phyloP scores from a whole-genome alignment of 37 sponge, comb jelly and placozoan genomes.

The Amphimedon queenslandica region DNA sequence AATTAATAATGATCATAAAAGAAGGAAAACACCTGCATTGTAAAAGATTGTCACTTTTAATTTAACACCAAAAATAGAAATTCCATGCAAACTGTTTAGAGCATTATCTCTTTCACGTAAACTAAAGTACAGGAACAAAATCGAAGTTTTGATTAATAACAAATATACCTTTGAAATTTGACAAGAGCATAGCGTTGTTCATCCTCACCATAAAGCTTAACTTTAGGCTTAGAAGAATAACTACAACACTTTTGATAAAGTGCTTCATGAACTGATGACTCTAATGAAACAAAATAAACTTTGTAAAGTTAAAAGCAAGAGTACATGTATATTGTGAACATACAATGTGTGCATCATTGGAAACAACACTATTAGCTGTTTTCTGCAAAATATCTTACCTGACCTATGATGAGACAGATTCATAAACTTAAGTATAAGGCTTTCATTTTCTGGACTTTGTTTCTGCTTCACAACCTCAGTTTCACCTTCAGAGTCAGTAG shows the following conservation, averaged over 20 bases:
- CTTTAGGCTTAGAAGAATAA: conserved; percentile 27
- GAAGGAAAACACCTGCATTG: conserved; percentile 13
- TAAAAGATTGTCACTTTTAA: conserved; percentile 32
- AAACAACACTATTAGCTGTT: too few species aligned
- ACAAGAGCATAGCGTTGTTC: conserved; percentile 49
- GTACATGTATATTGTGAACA: too few species aligned
- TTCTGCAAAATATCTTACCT: too few species aligned
- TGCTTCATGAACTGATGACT: conserved; percentile 62
- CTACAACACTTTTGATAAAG: conserved; percentile 73
- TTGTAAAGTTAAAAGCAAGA: too few species aligned
- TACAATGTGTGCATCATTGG: too few species aligned
- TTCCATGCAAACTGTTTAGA: conserved; percentile 19
- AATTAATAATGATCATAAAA: background rate
- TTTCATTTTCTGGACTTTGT: too few species aligned
- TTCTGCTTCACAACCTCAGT: background rate
- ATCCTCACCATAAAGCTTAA: conserved; percentile 55
- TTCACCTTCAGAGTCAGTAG: background rate
- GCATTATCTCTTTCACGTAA: conserved; percentile 31
- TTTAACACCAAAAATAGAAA: conserved; percentile 52
- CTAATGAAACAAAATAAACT: conserved; percentile 13
- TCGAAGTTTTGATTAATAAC: background rate
- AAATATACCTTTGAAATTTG: conserved; percentile 49
- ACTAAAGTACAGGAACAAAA: conserved; percentile 9
- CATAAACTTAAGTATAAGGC: too few species aligned
- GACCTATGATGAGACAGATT: too few species aligned